phyloP scores from a whole-genome alignment of 1,140 invertebrate genomes.

The Drosophila sechellia region DNA sequence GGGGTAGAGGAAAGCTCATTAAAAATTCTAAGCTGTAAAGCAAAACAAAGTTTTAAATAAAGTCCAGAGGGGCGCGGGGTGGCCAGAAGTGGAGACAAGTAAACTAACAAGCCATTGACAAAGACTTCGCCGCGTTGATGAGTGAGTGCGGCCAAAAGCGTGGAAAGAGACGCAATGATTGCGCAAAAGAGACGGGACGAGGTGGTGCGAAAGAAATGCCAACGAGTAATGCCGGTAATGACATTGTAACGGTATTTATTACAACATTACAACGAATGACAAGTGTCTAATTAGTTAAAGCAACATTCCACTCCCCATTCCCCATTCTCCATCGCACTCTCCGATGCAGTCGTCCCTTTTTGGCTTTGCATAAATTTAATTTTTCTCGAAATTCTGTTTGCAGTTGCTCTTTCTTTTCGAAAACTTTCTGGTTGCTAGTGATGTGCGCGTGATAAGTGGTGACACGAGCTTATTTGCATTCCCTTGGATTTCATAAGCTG shows the following conservation, averaged over 20 bases:
- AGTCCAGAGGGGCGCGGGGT: slow-evolving; percentile 39
- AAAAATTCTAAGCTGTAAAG: slow-evolving; percentile 80
- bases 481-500: too few species aligned
- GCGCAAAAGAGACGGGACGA: slow-evolving; percentile 8
- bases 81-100: slow-evolving; percentile 46
- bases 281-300: slow-evolving; percentile 77
- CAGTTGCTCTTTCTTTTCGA: neutral
- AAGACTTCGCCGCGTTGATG: slow-evolving; percentile 39
- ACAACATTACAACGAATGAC: slow-evolving; percentile 78
- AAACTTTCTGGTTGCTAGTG: too few species aligned
- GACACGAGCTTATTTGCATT: neutral
- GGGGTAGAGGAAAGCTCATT: slow-evolving; percentile 78
- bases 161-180: neutral
- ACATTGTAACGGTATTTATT: slow-evolving; percentile 83
- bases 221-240: slow-evolving; percentile 76
- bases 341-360: neutral
- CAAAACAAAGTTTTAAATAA: slow-evolving; percentile 81
- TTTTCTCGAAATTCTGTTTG: slow-evolving; percentile 24
- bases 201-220: slow-evolving; percentile 45
- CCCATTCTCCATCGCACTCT: neutral
- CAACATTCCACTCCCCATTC: slow-evolving; percentile 50
- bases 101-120: slow-evolving; percentile 80
- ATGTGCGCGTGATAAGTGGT: neutral
- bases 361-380: slow-evolving; percentile 40
- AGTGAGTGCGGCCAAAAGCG: slow-evolving; percentile 40